A percentile compares a stretch with the other conserved stretches of the same genome.
Evolutionary conservation across 2,888 invertebrate species (phyloP).

Genomic region (Parnassius glacialis): DNA sequence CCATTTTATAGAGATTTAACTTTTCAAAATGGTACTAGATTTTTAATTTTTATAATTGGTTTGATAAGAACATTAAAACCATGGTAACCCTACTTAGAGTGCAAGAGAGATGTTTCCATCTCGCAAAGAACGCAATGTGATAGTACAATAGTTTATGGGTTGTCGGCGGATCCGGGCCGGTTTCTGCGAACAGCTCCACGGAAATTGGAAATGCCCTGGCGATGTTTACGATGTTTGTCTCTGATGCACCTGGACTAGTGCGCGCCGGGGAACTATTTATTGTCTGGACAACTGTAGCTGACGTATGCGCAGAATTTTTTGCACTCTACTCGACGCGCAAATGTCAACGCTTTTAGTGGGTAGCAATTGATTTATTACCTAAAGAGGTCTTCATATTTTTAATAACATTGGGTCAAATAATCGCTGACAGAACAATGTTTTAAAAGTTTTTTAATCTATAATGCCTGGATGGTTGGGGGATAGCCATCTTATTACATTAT

Average conservation of each 20-base stretch:
- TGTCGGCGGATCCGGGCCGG: neutral
- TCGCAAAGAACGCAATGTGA: neutral
- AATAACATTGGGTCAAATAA: too few relatives aligned
- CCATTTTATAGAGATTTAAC: too few relatives aligned
- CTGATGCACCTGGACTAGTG: neutral
- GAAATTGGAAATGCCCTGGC: constrained; percentile 9
- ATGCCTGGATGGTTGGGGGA: too few relatives aligned
- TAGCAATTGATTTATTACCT: too few relatives aligned
- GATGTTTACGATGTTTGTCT: constrained; percentile 8
- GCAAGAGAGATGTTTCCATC: neutral
- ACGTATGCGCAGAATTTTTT: neutral
- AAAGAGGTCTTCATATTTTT: too few relatives aligned
- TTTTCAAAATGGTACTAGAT: too few relatives aligned
- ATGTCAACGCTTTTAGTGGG: too few relatives aligned
- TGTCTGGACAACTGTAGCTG: neutral
- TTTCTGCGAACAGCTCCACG: constrained; percentile 17
- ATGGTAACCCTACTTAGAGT: neutral
- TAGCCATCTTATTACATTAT: too few relatives aligned
- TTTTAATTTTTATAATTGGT: too few relatives aligned
- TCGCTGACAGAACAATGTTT: too few relatives aligned
- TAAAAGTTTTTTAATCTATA: too few relatives aligned
- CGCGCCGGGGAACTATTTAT: neutral
- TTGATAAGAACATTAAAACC: neutral
- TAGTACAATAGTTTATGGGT: neutral
- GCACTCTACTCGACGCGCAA: too few relatives aligned